Base-by-base conservation (phyloP, 2,888 invertebrate species). In the Megaustenia siamemsis region DNA sequence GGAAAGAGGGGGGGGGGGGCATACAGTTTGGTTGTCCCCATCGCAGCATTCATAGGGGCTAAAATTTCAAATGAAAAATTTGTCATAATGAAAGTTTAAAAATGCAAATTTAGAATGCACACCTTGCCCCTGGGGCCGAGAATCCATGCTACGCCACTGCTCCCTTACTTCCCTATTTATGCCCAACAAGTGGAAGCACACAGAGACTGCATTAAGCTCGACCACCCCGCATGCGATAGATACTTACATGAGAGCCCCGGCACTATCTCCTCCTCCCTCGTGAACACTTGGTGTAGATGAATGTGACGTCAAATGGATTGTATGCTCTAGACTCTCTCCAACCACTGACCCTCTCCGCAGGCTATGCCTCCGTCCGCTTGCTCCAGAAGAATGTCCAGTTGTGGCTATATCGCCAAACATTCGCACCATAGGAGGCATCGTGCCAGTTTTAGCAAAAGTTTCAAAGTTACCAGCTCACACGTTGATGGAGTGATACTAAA, bases 311-410 rank as follows among this genome's bases (percentile, higher is more conserved):
- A 88, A 82, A 78, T 89, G 90, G 82, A 90, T 91, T 0, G 91
- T 91, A 86, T 91, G 89, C 81, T 92, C 90, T 35, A 92, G 85
- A 60, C 88, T 86, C 68, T 91, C 91, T 3, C 91, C 91, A 43
- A 90, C 88, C 77, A 90, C 90, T 10, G 92, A 91, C 15, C 91
- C 88, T 69, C 91, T 83, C 56, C 91, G 83, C n/a, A 90, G 87
- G 81, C 90, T 90, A 32, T 89, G 87, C 66, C 91, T 80, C 45
- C 91, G 75, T n/a, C 82, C 82, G 49, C 85, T 76, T 15, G 87
- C 86, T 43, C 89, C 87, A 4, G 88, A 84, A 32, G 86, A 80
- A 40, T 86, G 87, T 53, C 88, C 84, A 32, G 86, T 81, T 24
- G 85, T 82, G 40, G 87, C 86, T 83, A 89, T 69, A 32, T 89